Base-by-base conservation (phyloP, 2,888 invertebrate species). In the Drosophila atripex region DNA sequence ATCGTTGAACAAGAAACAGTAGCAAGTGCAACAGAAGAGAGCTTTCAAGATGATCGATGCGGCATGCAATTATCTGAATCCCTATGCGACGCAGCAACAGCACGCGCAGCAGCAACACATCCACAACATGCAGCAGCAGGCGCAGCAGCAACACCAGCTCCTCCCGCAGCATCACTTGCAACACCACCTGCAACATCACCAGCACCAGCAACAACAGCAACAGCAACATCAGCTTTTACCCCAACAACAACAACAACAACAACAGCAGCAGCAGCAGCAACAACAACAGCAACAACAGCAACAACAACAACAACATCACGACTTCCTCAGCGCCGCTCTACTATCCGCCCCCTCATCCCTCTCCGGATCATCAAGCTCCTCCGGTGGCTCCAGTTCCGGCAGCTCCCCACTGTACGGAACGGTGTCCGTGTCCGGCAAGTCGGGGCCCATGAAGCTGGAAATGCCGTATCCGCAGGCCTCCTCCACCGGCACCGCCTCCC, bases 401-500 rank as follows among this genome's bases (percentile, higher is more conserved):
- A 61, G 39, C 72, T 50, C 77, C 8, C 47, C 56, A 11, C 39
- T 63, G 8, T 63, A 59, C 51, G 58, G 47, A 41, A 8, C 25
- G 38, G 39, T 72, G 41, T 45, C 75, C 45, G 59, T 45, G 21
- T 58, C 60, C 54, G 57, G 52, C 77, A 66, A 63, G 69, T n/a
- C 35, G 35, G 71, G 78, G 14, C 30, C 80, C 52, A 86, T 89
- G 88, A 89, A 89, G 74, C 63, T 90, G 88, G 90, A 90, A 76
- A 80, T 89, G 75, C 90, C 90, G 82, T 91, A 91, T 88, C 92
- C 91, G 75, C 91, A 90, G 77, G 80, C 91, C 47, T 90, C 91
- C 45, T 92, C 91, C 16, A 91, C 91, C 14, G 91, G 91, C 53
- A 91, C 91, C 23, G 88, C 85, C 18, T 91, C 91, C 46, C 90